phyloP scores from a whole-genome alignment of 2,888 invertebrate species.

The Netelia melanura region DNA sequence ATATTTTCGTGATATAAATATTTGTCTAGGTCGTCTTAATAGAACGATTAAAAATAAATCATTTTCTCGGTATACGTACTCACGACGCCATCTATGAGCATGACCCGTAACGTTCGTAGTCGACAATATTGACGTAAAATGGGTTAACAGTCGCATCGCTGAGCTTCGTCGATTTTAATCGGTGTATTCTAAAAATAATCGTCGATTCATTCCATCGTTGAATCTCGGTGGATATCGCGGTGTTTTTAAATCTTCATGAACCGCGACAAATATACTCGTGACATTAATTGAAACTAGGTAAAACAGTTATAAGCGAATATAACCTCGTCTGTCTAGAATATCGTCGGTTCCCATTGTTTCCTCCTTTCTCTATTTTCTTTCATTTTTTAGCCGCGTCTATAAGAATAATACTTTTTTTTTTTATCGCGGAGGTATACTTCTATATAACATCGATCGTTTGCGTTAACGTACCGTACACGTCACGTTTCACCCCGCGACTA shows the following conservation, averaged over 20 bases:
- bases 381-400: slow-evolving; percentile 42
- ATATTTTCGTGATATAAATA: no score
- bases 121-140: not conserved
- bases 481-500: slow-evolving; percentile 29
- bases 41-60: slow-evolving; percentile 8
- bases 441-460: slow-evolving; percentile 56
- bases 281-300: slow-evolving; percentile 68
- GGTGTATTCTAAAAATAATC: slow-evolving; percentile 30
- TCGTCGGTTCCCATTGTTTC: slow-evolving; percentile 40
- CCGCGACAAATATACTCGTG: slow-evolving; percentile 58
- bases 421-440: slow-evolving; percentile 19
- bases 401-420: slow-evolving; percentile 42
- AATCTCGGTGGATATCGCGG: slow-evolving; percentile 25
- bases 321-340: slow-evolving; percentile 32
- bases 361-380: slow-evolving; percentile 19
- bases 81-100: slow-evolving; percentile 15
- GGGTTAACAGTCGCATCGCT: slow-evolving; percentile 16
- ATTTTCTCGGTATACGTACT: not conserved
- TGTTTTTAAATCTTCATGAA: slow-evolving; percentile 51
- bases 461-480: slow-evolving; percentile 54
- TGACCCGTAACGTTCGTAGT: slow-evolving; percentile 15
- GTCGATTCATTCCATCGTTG: not conserved
- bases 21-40: no score
- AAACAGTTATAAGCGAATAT: slow-evolving; percentile 48
- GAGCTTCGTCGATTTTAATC: slow-evolving; percentile 26